These are phyloP conservation scores for Mercenaria mercenaria DNA, from an alignment of 1,140 invertebrate species.

Conservation along the genomic window DNA sequence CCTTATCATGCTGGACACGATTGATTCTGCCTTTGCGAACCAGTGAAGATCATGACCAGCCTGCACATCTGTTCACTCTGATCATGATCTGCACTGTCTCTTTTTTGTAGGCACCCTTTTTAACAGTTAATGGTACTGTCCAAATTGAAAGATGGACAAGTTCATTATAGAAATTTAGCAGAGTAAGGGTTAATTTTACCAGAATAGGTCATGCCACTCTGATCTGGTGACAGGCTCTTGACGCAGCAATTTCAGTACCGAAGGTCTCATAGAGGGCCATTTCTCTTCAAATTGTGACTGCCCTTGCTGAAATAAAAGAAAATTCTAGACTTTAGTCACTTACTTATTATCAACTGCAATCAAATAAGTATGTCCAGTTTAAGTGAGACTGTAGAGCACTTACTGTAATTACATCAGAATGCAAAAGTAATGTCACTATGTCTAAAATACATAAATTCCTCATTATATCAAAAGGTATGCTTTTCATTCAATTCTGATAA, in stretches of 20 bases:
- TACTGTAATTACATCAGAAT: neutral
- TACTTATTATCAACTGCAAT: neutral
- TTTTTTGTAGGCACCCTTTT: no score
- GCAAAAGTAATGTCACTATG: neutral
- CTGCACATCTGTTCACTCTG: no score
- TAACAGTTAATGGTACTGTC: no score
- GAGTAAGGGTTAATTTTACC: conserved; percentile 88
- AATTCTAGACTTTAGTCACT: neutral
- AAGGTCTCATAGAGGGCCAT: conserved; percentile 97
- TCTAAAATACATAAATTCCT: neutral
- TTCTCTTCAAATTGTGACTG: conserved; percentile 93
- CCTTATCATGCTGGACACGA: no score
- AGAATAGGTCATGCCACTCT: conserved; percentile 99
- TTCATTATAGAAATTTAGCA: no score
- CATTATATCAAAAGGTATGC: no score
- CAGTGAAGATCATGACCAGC: no score
- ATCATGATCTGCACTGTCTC: no score
- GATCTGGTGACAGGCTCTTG: conserved; percentile 96
- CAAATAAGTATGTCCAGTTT: neutral
- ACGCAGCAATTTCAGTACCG: conserved; percentile 95
- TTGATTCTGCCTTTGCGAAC: no score
- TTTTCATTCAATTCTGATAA: no score
- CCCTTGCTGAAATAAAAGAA: conserved; percentile 74
- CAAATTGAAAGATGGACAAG: no score
- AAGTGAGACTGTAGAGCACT: neutral